A percentile compares a stretch with the other conserved stretches of the same genome.
phyloP scores from a whole-genome alignment of 1,140 invertebrate genomes.

The Drosophila bocki region DNA sequence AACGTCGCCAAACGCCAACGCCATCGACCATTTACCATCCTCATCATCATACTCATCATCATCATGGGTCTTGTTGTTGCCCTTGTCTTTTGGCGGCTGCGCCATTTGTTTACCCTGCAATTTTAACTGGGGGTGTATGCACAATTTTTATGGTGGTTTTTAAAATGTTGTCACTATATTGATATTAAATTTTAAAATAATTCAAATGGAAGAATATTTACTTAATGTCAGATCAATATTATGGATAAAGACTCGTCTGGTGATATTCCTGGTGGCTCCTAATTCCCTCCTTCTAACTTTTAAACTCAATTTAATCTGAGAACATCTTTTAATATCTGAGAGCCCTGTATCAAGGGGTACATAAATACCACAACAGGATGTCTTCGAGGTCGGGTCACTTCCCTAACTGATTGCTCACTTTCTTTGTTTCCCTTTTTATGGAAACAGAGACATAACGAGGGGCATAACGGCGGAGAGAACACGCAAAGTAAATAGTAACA shows the following conservation, averaged over 20 bases:
- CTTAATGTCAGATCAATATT: too few species aligned
- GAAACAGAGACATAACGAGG: conserved; percentile 16
- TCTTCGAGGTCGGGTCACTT: not conserved
- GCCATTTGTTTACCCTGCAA: conserved; percentile 29
- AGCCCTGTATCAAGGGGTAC: too few species aligned
- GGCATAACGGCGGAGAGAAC: conserved; percentile 31
- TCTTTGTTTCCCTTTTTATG: conserved; percentile 62
- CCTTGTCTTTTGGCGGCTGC: conserved; percentile 7
- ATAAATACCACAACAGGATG: not conserved
- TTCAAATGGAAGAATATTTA: too few species aligned
- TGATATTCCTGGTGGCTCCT: too few species aligned
- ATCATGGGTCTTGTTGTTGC: conserved; percentile 5
- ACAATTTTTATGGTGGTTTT: not conserved
- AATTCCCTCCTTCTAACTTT: too few species aligned
- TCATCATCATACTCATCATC: conserved; percentile 32
- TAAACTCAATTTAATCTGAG: too few species aligned
- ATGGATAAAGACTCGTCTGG: too few species aligned
- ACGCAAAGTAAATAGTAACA: conserved; percentile 82
- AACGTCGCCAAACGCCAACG: conserved; percentile 61
- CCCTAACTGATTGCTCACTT: not conserved
- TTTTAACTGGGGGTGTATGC: not conserved
- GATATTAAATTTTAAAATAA: too few species aligned
- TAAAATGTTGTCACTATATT: too few species aligned
- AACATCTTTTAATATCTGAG: too few species aligned
- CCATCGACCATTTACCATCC: conserved; percentile 51